Evolutionary conservation across 2,113 vertebrate genomes (phyloP), one percentile per base, ranked within the genome.

Genomic region (Clupea harengus): DNA sequence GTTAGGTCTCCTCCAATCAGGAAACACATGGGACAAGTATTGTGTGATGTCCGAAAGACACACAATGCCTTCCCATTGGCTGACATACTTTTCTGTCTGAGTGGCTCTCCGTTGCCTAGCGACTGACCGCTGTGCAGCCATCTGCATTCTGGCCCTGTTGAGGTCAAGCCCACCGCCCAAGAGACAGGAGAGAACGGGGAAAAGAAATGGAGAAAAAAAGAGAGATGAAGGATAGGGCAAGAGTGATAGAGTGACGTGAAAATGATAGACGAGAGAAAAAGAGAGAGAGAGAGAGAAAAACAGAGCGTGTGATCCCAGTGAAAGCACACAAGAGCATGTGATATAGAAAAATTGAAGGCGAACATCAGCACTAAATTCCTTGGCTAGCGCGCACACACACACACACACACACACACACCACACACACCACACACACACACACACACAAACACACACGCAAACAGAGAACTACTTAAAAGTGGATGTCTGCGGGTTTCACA

Each of bases 51-150:
- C 83, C 83, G 20, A 83, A 85, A 81, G 83, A 28, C 86, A 91
- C 89, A 89, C 89, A 82, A 86, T 72, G 85, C 87, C 91, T 89
- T 25, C 93, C 91, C 85, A 83, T 11, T 82, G 86, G 89, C 92
- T 85, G 87, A 95, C 95, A 88, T 95, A 95, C 94, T 93, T 95
- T 90, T 94, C 94, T 90, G 92, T 94, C 91, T 91, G 91, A 81
- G 93, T 88, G 90, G 93, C 90, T 92, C 91, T 94, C 93, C 93
- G 93, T 91, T 93, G 93, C 92, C 92, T 93, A 88, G 91, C 92
- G 67, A 93, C 93, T 91, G 85, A 75, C 64, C 80, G 85, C 81
- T 52, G 87, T 78, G 93, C 91, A 93, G 89, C 93, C 93, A 94
- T 93, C 92, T 94, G 94, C 90, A 93, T 94, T 95, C 95, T 95